phyloP scores from a whole-genome alignment of 2,888 invertebrate genomes.

The Lacanobia wlatinum region DNA sequence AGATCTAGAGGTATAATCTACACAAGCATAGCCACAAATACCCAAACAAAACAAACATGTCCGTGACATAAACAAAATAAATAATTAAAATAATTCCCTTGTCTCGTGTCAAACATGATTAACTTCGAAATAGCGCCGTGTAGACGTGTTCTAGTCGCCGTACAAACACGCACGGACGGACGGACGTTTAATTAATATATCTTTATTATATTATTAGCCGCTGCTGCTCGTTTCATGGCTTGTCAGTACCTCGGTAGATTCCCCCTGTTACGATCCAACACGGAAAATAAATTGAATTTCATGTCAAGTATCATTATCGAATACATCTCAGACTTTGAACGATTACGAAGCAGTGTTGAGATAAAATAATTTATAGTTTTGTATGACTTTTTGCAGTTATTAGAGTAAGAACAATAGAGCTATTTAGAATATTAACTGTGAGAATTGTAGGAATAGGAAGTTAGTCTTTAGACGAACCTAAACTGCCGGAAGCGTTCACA shows the following conservation, averaged over 20 bases:
- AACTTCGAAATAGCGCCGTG: slow-evolving; percentile 1
- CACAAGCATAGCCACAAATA: background rate
- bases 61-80: slow-evolving; percentile 7
- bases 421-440: slow-evolving; percentile 51
- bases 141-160: background rate
- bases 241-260: slow-evolving; percentile 52
- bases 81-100: slow-evolving; percentile 13
- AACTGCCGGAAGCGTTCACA: slow-evolving; percentile 29
- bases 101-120: slow-evolving; percentile 30
- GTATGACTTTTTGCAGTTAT: slow-evolving; percentile 53
- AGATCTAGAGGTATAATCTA: background rate
- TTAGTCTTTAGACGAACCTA: slow-evolving; percentile 31
- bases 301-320: slow-evolving; percentile 60
- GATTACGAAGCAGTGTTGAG: slow-evolving; percentile 41
- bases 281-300: slow-evolving; percentile 58
- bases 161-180: slow-evolving; percentile 16
- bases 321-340: slow-evolving; percentile 53
- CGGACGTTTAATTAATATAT: slow-evolving; percentile 46
- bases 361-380: slow-evolving; percentile 57
- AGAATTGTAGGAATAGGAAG: slow-evolving; percentile 48
- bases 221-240: slow-evolving; percentile 63
- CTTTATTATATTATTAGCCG: slow-evolving; percentile 50
- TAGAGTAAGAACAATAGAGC: slow-evolving; percentile 56
- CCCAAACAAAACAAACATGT: background rate
- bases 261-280: slow-evolving; percentile 29